A percentile compares a stretch with the other conserved stretches of the same genome.
These are phyloP conservation scores for Danio aesculapii DNA, from an alignment of 2,797 vertebrate genomes.

Conservation along the genomic window DNA sequence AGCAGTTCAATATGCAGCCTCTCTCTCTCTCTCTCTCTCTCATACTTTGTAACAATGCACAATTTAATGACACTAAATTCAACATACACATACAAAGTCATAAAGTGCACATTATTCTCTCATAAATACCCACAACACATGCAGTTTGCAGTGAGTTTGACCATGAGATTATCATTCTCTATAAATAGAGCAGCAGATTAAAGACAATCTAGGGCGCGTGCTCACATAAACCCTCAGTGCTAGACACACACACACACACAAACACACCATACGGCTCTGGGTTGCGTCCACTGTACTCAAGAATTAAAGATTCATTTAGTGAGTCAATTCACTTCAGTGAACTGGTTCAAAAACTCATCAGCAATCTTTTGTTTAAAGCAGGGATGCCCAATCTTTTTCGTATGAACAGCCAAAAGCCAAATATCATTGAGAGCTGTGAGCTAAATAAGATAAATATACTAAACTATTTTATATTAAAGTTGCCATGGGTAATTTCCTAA, in stretches of 20 bases:
- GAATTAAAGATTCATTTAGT: not conserved
- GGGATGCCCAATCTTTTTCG: too few species aligned
- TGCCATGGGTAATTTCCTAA: too few species aligned
- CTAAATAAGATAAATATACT: too few species aligned
- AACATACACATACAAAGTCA: not conserved
- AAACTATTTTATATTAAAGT: too few species aligned
- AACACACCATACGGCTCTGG: not conserved
- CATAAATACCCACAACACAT: slow-evolving; percentile 5
- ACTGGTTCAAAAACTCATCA: not conserved
- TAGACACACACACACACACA: slow-evolving; percentile 12
- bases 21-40: not conserved
- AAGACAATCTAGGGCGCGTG: slow-evolving; percentile 45
- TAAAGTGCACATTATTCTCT: not conserved
- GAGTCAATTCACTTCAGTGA: slow-evolving; percentile 1
- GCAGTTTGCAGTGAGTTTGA: slow-evolving; percentile 33
- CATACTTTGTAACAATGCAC: too few species aligned
- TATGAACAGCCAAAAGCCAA: too few species aligned
- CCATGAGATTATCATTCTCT: slow-evolving; percentile 45
- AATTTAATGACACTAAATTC: slow-evolving; percentile 1
- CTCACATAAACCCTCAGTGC: slow-evolving; percentile 29
- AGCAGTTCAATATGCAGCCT: not conserved
- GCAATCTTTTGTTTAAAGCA: not conserved
- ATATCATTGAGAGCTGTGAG: too few species aligned
- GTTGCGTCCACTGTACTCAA: not conserved
- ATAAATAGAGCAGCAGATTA: slow-evolving; percentile 58